These are phyloP conservation scores for Dasysyrphus tricinctus DNA, from an alignment of 2,888 invertebrate species.

Conservation along the genomic window DNA sequence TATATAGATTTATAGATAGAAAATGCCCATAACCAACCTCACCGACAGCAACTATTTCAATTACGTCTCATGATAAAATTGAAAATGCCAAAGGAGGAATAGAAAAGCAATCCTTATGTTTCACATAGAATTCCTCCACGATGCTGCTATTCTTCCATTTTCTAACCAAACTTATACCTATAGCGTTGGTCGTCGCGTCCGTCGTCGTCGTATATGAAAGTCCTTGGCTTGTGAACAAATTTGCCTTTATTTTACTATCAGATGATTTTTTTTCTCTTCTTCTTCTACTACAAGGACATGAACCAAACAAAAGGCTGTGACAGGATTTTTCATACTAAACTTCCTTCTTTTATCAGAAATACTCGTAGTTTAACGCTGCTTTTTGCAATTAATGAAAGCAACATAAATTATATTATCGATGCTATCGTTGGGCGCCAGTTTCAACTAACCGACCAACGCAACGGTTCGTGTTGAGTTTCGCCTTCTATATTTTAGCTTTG, in stretches of 20 bases:
- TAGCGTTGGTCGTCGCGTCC: not conserved
- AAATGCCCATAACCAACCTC: slow-evolving; percentile 24
- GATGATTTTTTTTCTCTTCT: not conserved
- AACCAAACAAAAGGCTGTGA: slow-evolving; percentile 46
- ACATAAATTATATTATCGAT: slow-evolving; percentile 75
- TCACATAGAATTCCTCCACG: slow-evolving; percentile 53
- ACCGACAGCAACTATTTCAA: slow-evolving; percentile 73
- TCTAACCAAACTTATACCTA: not conserved
- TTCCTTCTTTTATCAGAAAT: slow-evolving; percentile 9
- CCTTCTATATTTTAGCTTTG: slow-evolving; percentile 41
- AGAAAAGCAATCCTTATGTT: slow-evolving; percentile 65
- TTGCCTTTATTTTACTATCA: slow-evolving; percentile 46
- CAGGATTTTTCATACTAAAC: slow-evolving; percentile 3
- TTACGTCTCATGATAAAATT: slow-evolving; percentile 56
- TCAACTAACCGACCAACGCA: too few relatives aligned
- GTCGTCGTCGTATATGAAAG: not conserved
- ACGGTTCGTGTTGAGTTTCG: slow-evolving; percentile 33
- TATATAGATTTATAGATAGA: slow-evolving; percentile 10
- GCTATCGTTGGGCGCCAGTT: slow-evolving; percentile 61
- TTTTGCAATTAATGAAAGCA: slow-evolving; percentile 72
- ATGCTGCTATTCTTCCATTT: slow-evolving; percentile 19
- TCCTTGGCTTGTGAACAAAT: slow-evolving; percentile 36
- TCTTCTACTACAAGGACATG: slow-evolving; percentile 3
- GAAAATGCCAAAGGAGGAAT: slow-evolving; percentile 31
- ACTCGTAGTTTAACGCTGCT: slow-evolving; percentile 22